phyloP scores from a whole-genome alignment of 2,797 vertebrate species.

The Poliocrania exsul region DNA sequence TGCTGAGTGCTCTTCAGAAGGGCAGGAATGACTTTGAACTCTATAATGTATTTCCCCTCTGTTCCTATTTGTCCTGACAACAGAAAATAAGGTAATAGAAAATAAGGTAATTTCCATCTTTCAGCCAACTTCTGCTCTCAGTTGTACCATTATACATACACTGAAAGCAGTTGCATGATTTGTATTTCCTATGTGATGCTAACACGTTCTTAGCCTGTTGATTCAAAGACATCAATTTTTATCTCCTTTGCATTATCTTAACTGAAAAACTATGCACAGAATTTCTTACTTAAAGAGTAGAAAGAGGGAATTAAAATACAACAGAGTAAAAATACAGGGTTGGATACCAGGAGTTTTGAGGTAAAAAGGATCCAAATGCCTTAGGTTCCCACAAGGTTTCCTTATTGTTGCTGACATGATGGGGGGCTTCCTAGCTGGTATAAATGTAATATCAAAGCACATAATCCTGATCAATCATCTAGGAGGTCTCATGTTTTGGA shows the following conservation, averaged over 20 bases:
- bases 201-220: background rate
- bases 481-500: background rate
- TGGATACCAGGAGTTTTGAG: background rate
- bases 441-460: background rate
- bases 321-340: background rate
- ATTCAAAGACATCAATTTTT: background rate
- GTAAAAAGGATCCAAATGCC: background rate
- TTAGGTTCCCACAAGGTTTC: background rate
- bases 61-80: background rate
- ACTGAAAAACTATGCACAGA: background rate
- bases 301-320: background rate
- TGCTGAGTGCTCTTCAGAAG: background rate
- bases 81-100: background rate
- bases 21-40: background rate
- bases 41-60: background rate
- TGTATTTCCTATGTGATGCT: background rate
- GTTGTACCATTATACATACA: background rate
- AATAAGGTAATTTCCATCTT: background rate
- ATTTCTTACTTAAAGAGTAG: background rate
- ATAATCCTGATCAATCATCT: background rate
- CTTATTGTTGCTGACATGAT: background rate
- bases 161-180: background rate
- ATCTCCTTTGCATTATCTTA: background rate
- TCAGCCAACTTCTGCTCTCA: conserved; percentile 14
- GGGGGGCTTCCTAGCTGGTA: background rate